These are phyloP conservation scores for Argynnis bischoffii DNA, from an alignment of 2,888 invertebrate species.

Conservation along the genomic window DNA sequence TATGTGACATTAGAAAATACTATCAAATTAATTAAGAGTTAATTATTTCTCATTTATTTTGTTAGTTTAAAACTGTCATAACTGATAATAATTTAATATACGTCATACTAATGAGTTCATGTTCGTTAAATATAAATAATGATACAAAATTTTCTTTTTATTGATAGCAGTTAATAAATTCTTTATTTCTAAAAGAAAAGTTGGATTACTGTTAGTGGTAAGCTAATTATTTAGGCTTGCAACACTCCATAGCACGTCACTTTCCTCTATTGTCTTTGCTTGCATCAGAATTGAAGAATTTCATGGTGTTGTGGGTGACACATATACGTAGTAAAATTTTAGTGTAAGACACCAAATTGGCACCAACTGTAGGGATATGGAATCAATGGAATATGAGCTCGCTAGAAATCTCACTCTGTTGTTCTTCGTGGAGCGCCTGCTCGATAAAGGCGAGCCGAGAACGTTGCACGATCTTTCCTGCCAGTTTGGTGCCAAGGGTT, in stretches of 20 bases:
- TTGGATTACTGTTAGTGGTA: conserved; percentile 1
- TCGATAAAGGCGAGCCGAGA: conserved; percentile 97
- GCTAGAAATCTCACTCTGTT: conserved; percentile 97
- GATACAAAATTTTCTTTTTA: too few relatives aligned
- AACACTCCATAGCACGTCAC: conserved; percentile 53
- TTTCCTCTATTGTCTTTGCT: conserved; percentile 67
- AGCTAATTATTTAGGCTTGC: conserved; percentile 30
- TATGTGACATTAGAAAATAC: too few relatives aligned
- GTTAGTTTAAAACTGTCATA: too few relatives aligned
- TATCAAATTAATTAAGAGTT: too few relatives aligned
- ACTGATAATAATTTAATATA: too few relatives aligned
- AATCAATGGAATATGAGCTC: conserved; percentile 96
- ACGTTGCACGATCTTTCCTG: conserved; percentile 98
- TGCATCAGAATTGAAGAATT: conserved; percentile 69
- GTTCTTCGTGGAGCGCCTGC: conserved; percentile 98
- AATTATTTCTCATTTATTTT: too few relatives aligned
- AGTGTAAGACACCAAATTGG: conserved; percentile 78
- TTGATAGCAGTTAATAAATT: too few relatives aligned
- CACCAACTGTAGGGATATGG: conserved; percentile 87
- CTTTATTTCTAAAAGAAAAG: neutral
- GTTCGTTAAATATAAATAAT: too few relatives aligned
- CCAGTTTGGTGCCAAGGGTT: conserved; percentile 99
- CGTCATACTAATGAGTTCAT: too few relatives aligned
- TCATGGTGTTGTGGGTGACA: conserved; percentile 83
- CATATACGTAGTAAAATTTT: conserved; percentile 80